Conservation (phyloP, 2,888 invertebrate species). For the Orgyia antiqua region DNA sequence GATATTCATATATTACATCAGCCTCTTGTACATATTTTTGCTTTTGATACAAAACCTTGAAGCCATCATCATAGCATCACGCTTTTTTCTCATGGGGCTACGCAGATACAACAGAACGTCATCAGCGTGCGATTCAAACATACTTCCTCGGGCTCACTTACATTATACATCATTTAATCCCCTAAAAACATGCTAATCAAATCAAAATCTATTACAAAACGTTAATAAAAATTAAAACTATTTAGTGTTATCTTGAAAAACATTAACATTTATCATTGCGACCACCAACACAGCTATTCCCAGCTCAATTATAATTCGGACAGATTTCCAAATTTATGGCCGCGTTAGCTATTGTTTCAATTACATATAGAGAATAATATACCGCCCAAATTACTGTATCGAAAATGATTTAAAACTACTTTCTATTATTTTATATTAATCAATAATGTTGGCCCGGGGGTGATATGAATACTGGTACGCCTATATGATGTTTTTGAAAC, state of each 20-base stretch:
- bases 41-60: no score
- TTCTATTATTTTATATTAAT: slow-evolving; percentile 64
- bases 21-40: no score
- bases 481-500: slow-evolving; percentile 52
- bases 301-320: slow-evolving; percentile 50
- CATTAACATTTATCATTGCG: slow-evolving; percentile 48
- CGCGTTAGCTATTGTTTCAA: slow-evolving; percentile 67
- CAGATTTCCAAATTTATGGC: slow-evolving; percentile 56
- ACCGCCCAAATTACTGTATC: slow-evolving; percentile 70
- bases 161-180: no score
- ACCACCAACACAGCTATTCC: slow-evolving; percentile 57
- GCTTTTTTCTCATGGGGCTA: no score
- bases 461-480: slow-evolving; percentile 47
- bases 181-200: no score
- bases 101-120: no score
- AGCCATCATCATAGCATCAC: no score
- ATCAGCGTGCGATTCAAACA: no score
- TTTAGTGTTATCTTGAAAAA: slow-evolving; percentile 31
- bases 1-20: no score
- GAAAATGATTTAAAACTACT: slow-evolving; percentile 53
- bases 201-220: no score
- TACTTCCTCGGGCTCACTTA: no score
- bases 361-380: slow-evolving; percentile 67
- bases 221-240: slow-evolving; percentile 25
- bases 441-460: slow-evolving; percentile 58